These are phyloP conservation scores for Emydoidea blandingii DNA, from an alignment of 2,797 vertebrate genomes.

Conservation along the genomic window DNA sequence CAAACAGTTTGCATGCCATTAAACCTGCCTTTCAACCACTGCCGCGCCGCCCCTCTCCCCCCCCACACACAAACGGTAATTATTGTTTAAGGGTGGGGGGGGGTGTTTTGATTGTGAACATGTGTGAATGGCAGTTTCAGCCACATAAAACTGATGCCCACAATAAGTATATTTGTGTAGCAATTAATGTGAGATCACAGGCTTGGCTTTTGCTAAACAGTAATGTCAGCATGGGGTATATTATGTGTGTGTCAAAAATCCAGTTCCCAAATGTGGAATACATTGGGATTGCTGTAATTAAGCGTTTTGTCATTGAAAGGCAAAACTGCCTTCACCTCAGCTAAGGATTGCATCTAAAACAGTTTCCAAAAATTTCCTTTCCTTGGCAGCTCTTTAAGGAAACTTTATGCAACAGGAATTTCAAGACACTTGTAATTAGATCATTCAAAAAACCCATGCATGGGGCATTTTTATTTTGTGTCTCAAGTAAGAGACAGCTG, in stretches of 20 bases:
- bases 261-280: slow-evolving; percentile 68
- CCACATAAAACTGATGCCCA: slow-evolving; percentile 64
- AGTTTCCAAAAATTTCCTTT: slow-evolving; percentile 56
- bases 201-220: slow-evolving; percentile 67
- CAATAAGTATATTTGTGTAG: slow-evolving; percentile 77
- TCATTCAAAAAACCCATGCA: not conserved
- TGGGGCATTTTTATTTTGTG: slow-evolving; percentile 53
- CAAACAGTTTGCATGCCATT: slow-evolving; percentile 72
- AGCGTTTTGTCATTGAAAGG: slow-evolving; percentile 67
- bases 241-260: slow-evolving; percentile 66
- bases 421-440: slow-evolving; percentile 77
- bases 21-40: slow-evolving; percentile 63
- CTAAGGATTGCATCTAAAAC: slow-evolving; percentile 67
- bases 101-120: slow-evolving; percentile 78
- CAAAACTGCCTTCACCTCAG: slow-evolving; percentile 41
- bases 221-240: slow-evolving; percentile 66
- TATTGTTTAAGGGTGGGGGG: not conserved
- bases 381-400: slow-evolving; percentile 79
- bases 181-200: slow-evolving; percentile 80
- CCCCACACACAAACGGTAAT: not conserved
- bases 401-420: slow-evolving; percentile 74
- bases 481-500: not conserved
- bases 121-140: slow-evolving; percentile 74
- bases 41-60: not conserved
- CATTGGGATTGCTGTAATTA: slow-evolving; percentile 54